phyloP scores from a whole-genome alignment of 2,797 vertebrate genomes.

The Sphenopsis melanotis region DNA sequence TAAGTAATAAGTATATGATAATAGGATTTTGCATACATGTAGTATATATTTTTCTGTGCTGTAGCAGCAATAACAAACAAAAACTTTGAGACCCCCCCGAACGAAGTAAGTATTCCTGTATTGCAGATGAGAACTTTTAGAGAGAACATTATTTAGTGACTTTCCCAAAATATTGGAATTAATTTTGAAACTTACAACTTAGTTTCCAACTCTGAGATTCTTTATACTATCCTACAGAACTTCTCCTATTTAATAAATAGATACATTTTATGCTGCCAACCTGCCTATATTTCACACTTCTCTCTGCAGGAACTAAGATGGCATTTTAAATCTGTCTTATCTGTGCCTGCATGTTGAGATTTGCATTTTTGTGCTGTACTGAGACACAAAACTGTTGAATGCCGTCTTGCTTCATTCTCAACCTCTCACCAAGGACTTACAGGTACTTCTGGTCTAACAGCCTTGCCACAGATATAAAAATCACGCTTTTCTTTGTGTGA shows the following conservation, averaged over 20 bases:
- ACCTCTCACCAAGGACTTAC: background rate
- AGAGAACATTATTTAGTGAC: background rate
- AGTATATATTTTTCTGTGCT: background rate
- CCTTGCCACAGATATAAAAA: background rate
- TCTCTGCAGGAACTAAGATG: background rate
- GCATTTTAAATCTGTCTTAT: background rate
- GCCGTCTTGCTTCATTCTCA: background rate
- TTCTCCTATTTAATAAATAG: background rate
- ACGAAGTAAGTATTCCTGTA: background rate
- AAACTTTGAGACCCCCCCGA: background rate
- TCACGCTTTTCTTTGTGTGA: background rate
- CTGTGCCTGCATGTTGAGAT: background rate
- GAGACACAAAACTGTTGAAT: background rate
- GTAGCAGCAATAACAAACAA: background rate
- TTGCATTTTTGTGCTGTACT: background rate
- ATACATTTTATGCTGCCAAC: background rate
- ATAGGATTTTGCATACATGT: background rate
- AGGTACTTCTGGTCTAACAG: background rate
- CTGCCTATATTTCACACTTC: background rate
- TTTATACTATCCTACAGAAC: background rate
- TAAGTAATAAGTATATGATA: background rate
- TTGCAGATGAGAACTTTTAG: conserved; percentile 2
- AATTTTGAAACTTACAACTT: background rate
- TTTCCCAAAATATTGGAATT: background rate
- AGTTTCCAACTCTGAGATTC: background rate